Percentiles rank a stretch among this genome's conserved stretches.
Conservation (phyloP, 2,113 vertebrate genomes). For the Ciconia stormi region DNA sequence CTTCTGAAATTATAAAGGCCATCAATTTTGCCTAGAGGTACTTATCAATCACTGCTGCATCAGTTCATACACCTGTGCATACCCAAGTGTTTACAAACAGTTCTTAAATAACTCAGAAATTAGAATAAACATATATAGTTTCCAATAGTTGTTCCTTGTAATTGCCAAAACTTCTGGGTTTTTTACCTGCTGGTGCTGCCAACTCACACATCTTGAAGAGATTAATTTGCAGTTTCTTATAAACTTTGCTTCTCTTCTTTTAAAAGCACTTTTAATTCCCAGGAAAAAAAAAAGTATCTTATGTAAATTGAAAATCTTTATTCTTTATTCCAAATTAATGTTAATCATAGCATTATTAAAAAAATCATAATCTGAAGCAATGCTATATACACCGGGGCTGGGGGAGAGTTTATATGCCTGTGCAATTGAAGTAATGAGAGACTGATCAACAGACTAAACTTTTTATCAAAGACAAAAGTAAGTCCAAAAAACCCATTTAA, state of each 20-base stretch:
- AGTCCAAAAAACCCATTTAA: rapidly evolving
- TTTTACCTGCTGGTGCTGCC: background rate
- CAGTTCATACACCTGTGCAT: background rate
- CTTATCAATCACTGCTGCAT: background rate
- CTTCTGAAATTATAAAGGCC: background rate
- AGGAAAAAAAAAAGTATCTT: background rate
- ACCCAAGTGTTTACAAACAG: background rate
- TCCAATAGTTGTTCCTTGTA: background rate
- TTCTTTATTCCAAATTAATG: background rate
- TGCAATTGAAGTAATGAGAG: background rate
- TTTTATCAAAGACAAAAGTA: background rate
- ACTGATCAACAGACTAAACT: background rate
- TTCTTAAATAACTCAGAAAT: background rate
- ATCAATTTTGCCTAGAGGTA: background rate
- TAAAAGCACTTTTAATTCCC: background rate
- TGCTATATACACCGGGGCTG: background rate
- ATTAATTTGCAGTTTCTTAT: background rate
- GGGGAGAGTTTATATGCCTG: background rate
- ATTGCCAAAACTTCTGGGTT: rapidly evolving
- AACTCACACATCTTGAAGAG: background rate
- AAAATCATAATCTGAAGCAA: background rate
- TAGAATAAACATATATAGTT: background rate
- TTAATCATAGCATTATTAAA: background rate
- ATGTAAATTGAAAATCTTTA: background rate
- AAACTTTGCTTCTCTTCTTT: background rate